Conservation (phyloP, 2,888 invertebrate genomes). For the Blera fallax region DNA sequence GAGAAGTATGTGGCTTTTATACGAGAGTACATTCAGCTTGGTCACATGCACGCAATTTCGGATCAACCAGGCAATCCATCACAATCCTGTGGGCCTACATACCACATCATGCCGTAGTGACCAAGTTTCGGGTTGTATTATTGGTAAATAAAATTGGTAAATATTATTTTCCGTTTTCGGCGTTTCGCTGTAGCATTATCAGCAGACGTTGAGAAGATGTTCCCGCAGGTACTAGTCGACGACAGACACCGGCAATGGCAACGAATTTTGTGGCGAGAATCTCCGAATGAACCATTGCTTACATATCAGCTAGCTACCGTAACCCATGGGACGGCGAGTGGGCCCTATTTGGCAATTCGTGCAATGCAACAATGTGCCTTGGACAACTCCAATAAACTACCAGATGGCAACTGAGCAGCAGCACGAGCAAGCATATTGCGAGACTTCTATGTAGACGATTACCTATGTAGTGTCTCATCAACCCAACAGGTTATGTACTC, state of each 20-base stretch:
- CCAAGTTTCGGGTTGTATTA: slow-evolving; percentile 11
- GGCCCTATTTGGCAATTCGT: background rate
- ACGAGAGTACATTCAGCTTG: slow-evolving; percentile 7
- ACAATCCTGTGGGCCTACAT: background rate
- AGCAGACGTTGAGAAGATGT: slow-evolving; percentile 74
- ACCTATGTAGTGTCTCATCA: background rate
- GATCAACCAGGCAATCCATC: slow-evolving; percentile 7
- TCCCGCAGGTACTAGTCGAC: slow-evolving; percentile 66
- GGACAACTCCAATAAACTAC: background rate
- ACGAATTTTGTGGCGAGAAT: slow-evolving; percentile 72
- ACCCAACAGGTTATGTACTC: background rate
- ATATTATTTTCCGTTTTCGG: slow-evolving; percentile 71
- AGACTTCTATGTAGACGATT: background rate
- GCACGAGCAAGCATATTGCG: slow-evolving; percentile 16
- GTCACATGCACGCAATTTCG: slow-evolving; percentile 9
- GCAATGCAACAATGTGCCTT: background rate
- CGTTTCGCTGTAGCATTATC: slow-evolving; percentile 70
- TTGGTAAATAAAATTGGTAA: background rate
- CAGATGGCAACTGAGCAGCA: too few relatives aligned
- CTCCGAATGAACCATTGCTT: slow-evolving; percentile 57
- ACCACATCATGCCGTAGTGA: slow-evolving; percentile 12
- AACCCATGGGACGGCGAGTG: background rate
- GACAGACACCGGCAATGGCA: slow-evolving; percentile 54
- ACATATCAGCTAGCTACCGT: slow-evolving; percentile 59
- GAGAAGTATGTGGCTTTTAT: slow-evolving; percentile 17